Conservation (phyloP, 1,140 invertebrate species). For the Drosophila orosa region DNA sequence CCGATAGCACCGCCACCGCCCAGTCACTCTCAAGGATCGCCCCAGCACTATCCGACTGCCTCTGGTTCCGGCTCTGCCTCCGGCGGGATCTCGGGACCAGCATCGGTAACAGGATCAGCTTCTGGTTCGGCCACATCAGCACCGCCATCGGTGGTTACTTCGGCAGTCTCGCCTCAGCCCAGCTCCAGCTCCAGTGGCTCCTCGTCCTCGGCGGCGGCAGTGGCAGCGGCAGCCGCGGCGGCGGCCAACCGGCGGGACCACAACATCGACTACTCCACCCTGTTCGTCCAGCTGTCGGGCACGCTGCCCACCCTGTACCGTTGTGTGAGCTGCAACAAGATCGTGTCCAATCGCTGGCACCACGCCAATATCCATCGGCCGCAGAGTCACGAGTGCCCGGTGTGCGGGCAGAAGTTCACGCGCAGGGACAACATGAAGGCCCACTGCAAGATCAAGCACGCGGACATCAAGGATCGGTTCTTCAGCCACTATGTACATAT, state of each 20-base stretch:
- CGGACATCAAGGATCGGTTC: slow-evolving; percentile 84
- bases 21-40: slow-evolving; percentile 46
- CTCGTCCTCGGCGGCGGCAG: slow-evolving; percentile 44
- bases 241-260: slow-evolving; percentile 82
- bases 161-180: slow-evolving; percentile 49
- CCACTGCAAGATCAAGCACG: slow-evolving; percentile 89
- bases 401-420: slow-evolving; percentile 88
- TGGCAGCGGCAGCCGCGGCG: slow-evolving; percentile 61
- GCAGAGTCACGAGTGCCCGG: slow-evolving; percentile 88
- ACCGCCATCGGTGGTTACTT: slow-evolving; percentile 26
- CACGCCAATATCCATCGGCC: slow-evolving; percentile 89
- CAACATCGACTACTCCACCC: slow-evolving; percentile 83
- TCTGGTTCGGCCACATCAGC: slow-evolving; percentile 21
- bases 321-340: slow-evolving; percentile 87
- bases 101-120: slow-evolving; percentile 16
- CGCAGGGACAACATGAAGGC: slow-evolving; percentile 89
- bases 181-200: slow-evolving; percentile 64
- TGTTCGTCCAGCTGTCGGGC: slow-evolving; percentile 82
- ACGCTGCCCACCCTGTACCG: slow-evolving; percentile 83
- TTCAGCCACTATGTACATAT: slow-evolving; percentile 85
- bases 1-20: slow-evolving; percentile 28
- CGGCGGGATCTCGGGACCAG: slow-evolving; percentile 10
- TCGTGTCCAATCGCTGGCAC: slow-evolving; percentile 90
- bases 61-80: slow-evolving; percentile 3
- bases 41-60: slow-evolving; percentile 53